Base-by-base conservation (phyloP, 2,113 vertebrate species). In the Typhlomys cinereus region DNA sequence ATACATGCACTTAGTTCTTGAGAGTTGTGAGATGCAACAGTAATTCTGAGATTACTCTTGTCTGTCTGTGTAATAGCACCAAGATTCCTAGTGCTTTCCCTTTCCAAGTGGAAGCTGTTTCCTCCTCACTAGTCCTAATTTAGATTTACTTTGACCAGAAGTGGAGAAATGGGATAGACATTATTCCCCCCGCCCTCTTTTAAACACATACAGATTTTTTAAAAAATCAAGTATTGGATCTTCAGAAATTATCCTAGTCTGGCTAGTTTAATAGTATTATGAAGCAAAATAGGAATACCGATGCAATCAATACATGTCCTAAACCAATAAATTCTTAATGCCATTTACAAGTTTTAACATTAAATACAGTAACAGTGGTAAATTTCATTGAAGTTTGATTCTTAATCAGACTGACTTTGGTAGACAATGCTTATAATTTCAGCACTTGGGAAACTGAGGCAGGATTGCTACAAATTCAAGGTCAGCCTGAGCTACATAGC, bases 111-210 rank as follows among this genome's bases (percentile, higher is more conserved):
- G 48, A 89, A 81, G 79, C 62, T 44, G 29, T 76, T 91, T 83
- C 11, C 25, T 89, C 81, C 62, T 74, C 75, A 71, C 54, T 75
- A 83, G 31, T 61, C 41, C 64, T 92, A 20, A 82, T 61, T 89
- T 82, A 85, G 41, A 61, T 66, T 85, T 79, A 79, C 20, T 93
- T 44, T 90, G 82, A 25, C 41, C 50, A 87, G 79, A 93, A 94
- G 83, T 50, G 3, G 20, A 20, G 29, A 86, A 61, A 46, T 50
- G 39, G 7, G 8, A 31, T 69, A 44, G 44, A 74, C 36, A 52
- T n/a, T n/a, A n/a, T n/a, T n/a, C n/a, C n/a, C n/a, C n/a, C n/a
- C n/a, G n/a, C 88, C 52, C 91, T 21, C 70, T 71, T 59, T 29
- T 78, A 96, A 69, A 80, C n/a, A 41, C 18, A 29, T 82, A 70